These are phyloP conservation scores for Trissolcus basalis DNA, from an alignment of 1,140 invertebrate species.

Conservation along the genomic window DNA sequence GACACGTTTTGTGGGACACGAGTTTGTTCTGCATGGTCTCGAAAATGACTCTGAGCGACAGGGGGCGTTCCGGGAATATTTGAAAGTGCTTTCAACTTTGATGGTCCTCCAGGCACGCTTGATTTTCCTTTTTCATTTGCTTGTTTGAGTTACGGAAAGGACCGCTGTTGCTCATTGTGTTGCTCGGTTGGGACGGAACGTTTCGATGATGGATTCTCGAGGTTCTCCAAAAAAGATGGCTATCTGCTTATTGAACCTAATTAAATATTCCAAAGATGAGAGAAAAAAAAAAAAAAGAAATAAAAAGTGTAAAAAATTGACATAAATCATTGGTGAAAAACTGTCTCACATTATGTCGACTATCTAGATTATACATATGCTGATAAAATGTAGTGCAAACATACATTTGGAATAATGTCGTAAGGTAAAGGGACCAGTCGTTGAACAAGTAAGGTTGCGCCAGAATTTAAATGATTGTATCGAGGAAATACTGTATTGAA, in stretches of 20 bases:
- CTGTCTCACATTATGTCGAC: conserved; percentile 12
- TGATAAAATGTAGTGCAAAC: conserved; percentile 37
- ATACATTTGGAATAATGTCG: too few relatives aligned
- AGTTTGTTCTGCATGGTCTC: conserved; percentile 28
- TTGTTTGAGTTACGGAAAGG: conserved; percentile 60
- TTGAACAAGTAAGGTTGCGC: too few relatives aligned
- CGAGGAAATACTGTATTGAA: too few relatives aligned
- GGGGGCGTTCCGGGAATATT: conserved; percentile 55
- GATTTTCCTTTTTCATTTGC: conserved; percentile 52
- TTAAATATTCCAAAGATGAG: too few relatives aligned
- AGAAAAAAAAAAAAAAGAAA: too few relatives aligned
- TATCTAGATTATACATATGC: conserved; percentile 46
- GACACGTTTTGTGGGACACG: conserved; percentile 39
- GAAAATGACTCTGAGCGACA: conserved; percentile 53
- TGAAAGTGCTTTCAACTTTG: conserved; percentile 57
- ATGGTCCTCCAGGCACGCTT: conserved; percentile 30
- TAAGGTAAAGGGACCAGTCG: too few relatives aligned
- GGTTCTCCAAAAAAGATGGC: background rate
- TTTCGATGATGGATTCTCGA: background rate
- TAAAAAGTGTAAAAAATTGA: background rate
- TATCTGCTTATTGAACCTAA: background rate
- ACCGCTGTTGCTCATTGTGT: conserved; percentile 25
- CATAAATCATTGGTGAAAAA: conserved; percentile 15
- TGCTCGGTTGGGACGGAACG: conserved; percentile 6
- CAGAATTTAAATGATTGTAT: too few relatives aligned